These are phyloP conservation scores for Resseliella maxima DNA, from an alignment of 2,888 invertebrate genomes.

Conservation along the genomic window DNA sequence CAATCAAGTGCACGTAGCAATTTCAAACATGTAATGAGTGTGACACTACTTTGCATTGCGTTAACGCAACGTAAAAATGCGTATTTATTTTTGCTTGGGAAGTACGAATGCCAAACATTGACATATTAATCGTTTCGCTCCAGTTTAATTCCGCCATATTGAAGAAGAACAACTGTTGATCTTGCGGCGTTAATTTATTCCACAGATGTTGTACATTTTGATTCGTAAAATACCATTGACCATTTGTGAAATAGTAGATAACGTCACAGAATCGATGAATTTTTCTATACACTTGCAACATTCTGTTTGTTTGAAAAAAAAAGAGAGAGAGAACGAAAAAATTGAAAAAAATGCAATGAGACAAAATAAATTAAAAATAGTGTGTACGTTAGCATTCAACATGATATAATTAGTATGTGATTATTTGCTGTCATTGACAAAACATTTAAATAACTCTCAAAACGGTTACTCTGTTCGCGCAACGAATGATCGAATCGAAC, in stretches of 20 bases:
- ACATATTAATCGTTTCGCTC: slow-evolving; percentile 76
- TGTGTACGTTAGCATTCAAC: no score
- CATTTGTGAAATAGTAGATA: slow-evolving; percentile 78
- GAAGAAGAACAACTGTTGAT: slow-evolving; percentile 75
- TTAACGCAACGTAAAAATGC: no score
- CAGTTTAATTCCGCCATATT: slow-evolving; percentile 79
- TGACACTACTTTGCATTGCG: no score
- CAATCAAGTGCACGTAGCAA: no score
- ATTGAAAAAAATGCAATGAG: not conserved
- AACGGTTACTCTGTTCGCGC: not conserved
- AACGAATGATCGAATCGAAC: not conserved
- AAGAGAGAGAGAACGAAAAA: not conserved
- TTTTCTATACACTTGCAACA: slow-evolving; percentile 81
- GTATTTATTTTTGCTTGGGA: no score
- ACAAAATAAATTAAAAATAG: no score
- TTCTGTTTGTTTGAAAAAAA: slow-evolving; percentile 68
- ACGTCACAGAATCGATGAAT: slow-evolving; percentile 81
- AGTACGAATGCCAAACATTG: slow-evolving; percentile 78
- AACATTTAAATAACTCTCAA: no score
- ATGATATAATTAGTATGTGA: not conserved
- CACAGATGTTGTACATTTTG: slow-evolving; percentile 70
- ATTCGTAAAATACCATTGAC: slow-evolving; percentile 79
- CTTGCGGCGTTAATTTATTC: slow-evolving; percentile 65
- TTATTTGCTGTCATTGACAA: not conserved
- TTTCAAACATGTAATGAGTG: no score